Evolutionary conservation across 2,113 vertebrate genomes (phyloP).

Genomic region (Odocoileus virginianus): DNA sequence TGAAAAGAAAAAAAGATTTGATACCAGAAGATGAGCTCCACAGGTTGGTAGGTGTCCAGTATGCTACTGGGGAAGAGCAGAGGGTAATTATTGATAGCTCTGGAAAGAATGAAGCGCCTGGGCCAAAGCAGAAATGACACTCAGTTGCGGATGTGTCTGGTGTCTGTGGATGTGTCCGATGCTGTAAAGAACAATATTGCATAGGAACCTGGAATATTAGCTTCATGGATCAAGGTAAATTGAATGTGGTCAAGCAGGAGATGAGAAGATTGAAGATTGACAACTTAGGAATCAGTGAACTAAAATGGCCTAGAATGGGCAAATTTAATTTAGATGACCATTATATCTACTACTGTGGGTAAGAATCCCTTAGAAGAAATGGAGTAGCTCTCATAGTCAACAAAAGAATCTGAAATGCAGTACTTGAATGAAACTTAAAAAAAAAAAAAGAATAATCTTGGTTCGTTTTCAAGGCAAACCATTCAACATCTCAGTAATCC

Average conservation of each 20-base stretch:
- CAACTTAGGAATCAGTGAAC: not conserved
- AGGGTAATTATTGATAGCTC: not conserved
- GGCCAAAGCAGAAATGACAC: not conserved
- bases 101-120: not conserved
- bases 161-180: not conserved
- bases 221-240: not conserved
- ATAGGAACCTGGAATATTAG: not conserved
- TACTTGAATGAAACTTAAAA: not conserved
- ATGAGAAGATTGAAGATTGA: not conserved
- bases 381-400: not conserved
- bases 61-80: not conserved
- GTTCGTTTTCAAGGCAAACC: not conserved
- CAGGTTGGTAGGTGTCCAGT: not conserved
- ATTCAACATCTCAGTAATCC: not conserved
- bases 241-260: not conserved
- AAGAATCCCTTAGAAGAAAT: not conserved
- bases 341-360: not conserved
- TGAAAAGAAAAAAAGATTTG: not conserved
- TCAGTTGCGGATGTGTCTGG: not conserved
- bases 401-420: not conserved
- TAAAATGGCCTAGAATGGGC: not conserved
- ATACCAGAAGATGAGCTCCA: not conserved
- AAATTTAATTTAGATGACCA: not conserved
- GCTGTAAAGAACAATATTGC: not conserved
- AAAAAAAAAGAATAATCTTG: not conserved